Evolutionary conservation across 1,140 invertebrate species (phyloP), one percentile per base, ranked within the genome.

Genomic region (Leptinotarsa undecemlineata): DNA sequence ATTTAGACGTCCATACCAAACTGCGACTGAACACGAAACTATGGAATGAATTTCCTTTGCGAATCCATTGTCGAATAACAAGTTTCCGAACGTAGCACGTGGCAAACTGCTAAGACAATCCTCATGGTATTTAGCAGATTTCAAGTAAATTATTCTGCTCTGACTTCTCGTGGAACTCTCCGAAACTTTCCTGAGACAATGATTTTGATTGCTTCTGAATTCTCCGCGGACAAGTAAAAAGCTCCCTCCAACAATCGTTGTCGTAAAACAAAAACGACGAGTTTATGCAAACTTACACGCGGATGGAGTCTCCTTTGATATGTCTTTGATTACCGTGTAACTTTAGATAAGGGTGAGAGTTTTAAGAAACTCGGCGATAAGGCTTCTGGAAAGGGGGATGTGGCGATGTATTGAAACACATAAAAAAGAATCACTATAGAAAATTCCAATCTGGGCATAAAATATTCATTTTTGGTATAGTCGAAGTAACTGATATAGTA

Each of bases 51-150:
- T 71, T 51, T 62, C 48, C 14, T 20, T 60, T 23, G 21, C 42
- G 68, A 73, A 73, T 73, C 72, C 61, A 61, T 63, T 26, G 74
- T 75, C 57, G 72, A 75, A 72, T 75, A 63, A 62, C n/a, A 62
- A 75, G n/a, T 75, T 75, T 61, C 33, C 19, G 72, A 57, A 70
- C 63, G 11, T 62, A 71, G 70, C 69, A 75, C 74, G 74, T 75
- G 74, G 76, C 70, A 66, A 78, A 76, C 71, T 76, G 62, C 57
- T 73, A 76, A 80, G 71, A 74, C 76, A 80, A 80, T 80, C 74
- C 76, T 79, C 74, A 73, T 77, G 79, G 77, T 79, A 77, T 79
- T 80, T 80, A 80, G 74, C 79, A 80, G 79, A 80, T 78, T 80
- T 74, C 73, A 64, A 74, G 26, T 78, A 77, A 79, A 80, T 77